Evolutionary conservation across 2,888 invertebrate species (phyloP), one percentile per base, ranked within the genome.

Genomic region (Dromius quadrimaculatus): DNA sequence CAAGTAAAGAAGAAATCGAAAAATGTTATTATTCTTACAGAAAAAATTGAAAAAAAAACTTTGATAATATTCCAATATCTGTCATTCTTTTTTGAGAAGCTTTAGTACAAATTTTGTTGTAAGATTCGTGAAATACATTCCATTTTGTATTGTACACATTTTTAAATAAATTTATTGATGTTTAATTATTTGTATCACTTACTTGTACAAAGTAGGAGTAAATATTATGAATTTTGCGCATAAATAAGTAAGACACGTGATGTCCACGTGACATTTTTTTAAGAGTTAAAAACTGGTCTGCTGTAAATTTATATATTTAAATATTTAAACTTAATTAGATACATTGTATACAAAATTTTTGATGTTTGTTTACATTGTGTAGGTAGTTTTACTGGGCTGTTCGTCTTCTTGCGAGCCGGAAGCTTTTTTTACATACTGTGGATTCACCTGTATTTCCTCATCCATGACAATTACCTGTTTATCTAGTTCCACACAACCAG

Each of bases 401-500:
- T 83, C 82, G 23, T 83, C 83, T 63, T 83, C 83, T 74, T 82
- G 83, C 65, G 81, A 76, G 13, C 83, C 83, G 17, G 80, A 76
- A 2, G 81, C 80, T 71, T 82, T 83, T 73, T 83, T 83, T n/a
- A 83, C 82, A 73, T 80, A 83, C 84, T 93, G 91, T 23, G 96
- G 95, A 80, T 96, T 96, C 17, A 95, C 89, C 83, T 94, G 90
- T 75, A 97, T 96, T 80, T 96, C 95, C 81, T 95, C 94, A 81
- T 97, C 97, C 96, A 97, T 97, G 77, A 91, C 90, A 76, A 91
- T 89, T 71, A 97, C 90, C 80, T 94, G 92, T 78, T 92, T 92
- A 79, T 97, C 95, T 75, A 97, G 84, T 79, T 92, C 92, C 79
- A 95, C 94, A 79, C 95, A 95, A 22, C 90, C 86, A 22, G 90